Conservation (phyloP, 2,888 invertebrate genomes). For the Steinernema carpocapsae region DNA sequence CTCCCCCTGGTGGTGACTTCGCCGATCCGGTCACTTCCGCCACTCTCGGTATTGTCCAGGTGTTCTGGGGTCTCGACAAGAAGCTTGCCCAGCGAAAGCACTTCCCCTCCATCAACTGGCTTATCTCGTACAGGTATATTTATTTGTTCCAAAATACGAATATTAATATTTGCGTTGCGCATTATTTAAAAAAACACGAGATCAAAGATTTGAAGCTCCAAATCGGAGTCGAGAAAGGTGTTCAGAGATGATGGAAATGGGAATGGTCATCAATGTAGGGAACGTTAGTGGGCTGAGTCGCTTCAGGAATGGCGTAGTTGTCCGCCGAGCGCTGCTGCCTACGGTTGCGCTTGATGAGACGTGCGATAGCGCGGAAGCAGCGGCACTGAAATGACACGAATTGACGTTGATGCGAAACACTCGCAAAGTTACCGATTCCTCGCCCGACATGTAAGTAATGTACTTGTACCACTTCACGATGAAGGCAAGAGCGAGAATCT, state of each 20-base stretch:
- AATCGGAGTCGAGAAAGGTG: not conserved
- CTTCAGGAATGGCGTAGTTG: conserved; percentile 58
- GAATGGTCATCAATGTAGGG: conserved; percentile 59
- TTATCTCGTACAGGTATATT: conserved; percentile 81
- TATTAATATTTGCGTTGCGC: not conserved
- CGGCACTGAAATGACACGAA: conserved; percentile 40
- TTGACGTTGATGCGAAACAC: not conserved
- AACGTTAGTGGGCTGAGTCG: conserved; percentile 51
- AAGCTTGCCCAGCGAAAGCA: conserved; percentile 84
- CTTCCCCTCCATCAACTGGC: conserved; percentile 99
- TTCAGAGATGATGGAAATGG: conserved; percentile 61
- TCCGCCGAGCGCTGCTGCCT: conserved; percentile 39
- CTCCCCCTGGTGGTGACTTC: conserved; percentile 99
- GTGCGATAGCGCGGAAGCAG: conserved; percentile 40
- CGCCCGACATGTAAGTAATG: conserved; percentile 61
- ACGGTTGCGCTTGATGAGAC: conserved; percentile 43
- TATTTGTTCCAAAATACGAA: conserved; percentile 13
- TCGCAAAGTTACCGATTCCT: conserved; percentile 47
- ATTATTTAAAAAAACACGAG: not conserved
- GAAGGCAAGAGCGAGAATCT: conserved; percentile 50
- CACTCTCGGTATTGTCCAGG: conserved; percentile 91
- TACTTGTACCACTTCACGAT: conserved; percentile 60
- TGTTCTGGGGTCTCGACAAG: conserved; percentile 69
- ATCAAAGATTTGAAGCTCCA: no score
- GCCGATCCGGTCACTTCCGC: conserved; percentile 99